Evolutionary conservation across 2,888 invertebrate species (phyloP).

Genomic region (Pseudanteris insignis): DNA sequence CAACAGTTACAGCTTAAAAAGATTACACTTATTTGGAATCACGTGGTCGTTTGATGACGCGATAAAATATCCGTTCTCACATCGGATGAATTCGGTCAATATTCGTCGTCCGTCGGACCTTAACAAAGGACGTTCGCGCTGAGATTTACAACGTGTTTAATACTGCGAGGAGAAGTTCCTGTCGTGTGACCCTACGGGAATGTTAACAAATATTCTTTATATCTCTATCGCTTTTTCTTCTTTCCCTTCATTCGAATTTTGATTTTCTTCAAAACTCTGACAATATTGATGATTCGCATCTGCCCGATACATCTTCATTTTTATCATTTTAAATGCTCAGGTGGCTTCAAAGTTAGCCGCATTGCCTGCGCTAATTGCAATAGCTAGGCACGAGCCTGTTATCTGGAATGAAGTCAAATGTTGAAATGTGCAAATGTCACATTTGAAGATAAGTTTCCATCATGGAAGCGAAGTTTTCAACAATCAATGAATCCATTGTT

Average conservation of each 20-base stretch:
- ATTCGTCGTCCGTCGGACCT: too few species aligned
- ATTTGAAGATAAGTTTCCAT: constrained; percentile 27
- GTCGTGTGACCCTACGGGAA: constrained; percentile 40
- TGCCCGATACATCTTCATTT: too few species aligned
- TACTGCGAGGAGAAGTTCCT: constrained; percentile 38
- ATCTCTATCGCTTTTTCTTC: constrained; percentile 2
- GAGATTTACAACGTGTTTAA: constrained; percentile 30
- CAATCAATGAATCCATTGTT: constrained; percentile 3
- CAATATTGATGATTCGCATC: too few species aligned
- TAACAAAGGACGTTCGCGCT: constrained; percentile 16
- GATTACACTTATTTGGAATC: constrained; percentile 65
- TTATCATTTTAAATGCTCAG: too few species aligned
- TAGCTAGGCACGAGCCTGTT: constrained; percentile 15
- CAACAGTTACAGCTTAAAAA: constrained; percentile 64
- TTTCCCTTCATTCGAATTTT: too few species aligned
- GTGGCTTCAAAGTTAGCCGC: too few species aligned
- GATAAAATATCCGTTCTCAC: too few species aligned
- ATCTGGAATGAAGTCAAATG: constrained; percentile 35
- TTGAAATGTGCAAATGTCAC: not conserved
- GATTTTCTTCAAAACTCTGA: too few species aligned
- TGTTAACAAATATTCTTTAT: constrained; percentile 34
- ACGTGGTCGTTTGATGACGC: constrained; percentile 50
- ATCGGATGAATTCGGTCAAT: too few species aligned
- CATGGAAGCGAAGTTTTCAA: constrained; percentile 26
- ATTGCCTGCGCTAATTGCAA: too few species aligned